phyloP scores from a whole-genome alignment of 2,888 invertebrate species.

The Agriopis marginaria region DNA sequence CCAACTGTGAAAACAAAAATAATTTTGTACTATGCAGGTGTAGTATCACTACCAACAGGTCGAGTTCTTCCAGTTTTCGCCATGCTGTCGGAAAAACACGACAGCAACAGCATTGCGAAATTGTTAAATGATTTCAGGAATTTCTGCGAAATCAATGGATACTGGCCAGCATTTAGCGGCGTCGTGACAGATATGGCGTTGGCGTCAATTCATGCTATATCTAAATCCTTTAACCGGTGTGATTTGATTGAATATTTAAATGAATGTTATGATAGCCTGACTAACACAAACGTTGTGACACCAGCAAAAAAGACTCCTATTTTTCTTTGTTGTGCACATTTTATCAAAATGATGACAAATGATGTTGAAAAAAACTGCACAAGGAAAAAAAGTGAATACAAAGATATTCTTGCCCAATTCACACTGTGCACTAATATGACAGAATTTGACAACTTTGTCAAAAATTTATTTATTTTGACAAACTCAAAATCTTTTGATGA shows the following conservation, averaged over 20 bases:
- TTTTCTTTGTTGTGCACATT: constrained; percentile 18
- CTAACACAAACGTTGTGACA: constrained; percentile 1
- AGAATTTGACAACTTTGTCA: neutral
- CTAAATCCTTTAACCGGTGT: neutral
- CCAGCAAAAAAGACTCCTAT: neutral
- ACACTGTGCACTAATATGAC: neutral
- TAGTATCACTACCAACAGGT: neutral
- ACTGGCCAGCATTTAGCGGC: constrained; percentile 15
- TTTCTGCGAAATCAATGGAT: constrained; percentile 1
- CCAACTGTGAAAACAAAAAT: neutral
- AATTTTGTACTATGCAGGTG: constrained; percentile 3
- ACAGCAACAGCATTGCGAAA: constrained; percentile 13
- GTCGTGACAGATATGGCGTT: constrained; percentile 18
- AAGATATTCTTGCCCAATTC: constrained; percentile 7
- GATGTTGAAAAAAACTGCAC: constrained; percentile 14
- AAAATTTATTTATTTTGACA: constrained; percentile 5
- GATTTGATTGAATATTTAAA: constrained; percentile 6
- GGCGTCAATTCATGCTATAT: constrained; percentile 14
- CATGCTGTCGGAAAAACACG: constrained; percentile 10
- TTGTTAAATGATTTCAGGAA: constrained; percentile 5
- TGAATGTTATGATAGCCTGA: neutral
- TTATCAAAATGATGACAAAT: constrained; percentile 15
- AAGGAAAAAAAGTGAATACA: constrained; percentile 6
- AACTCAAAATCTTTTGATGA: neutral
- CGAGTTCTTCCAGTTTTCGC: constrained; percentile 1